A percentile compares a stretch with the other conserved stretches of the same genome.
phyloP scores from a whole-genome alignment of 92 coral and sea anemone species.

The Epizoanthus illoricatus region DNA sequence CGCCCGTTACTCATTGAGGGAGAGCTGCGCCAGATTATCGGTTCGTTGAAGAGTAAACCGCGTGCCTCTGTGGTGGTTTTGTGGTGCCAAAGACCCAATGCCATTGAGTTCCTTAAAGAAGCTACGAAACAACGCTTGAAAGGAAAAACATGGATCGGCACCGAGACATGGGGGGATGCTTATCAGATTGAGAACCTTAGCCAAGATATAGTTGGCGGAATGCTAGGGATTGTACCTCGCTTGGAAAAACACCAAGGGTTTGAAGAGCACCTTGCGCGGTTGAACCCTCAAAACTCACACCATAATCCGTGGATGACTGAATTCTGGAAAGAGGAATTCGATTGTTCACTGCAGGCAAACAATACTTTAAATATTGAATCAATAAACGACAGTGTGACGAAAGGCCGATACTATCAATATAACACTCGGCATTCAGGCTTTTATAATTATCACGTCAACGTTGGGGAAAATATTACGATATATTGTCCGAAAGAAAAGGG shows the following conservation, averaged over 20 bases:
- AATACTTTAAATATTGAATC: background rate
- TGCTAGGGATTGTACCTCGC: constrained; percentile 88
- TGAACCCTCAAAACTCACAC: constrained; percentile 65
- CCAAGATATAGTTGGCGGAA: constrained; percentile 76
- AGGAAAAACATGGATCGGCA: constrained; percentile 94
- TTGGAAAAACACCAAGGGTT: constrained; percentile 58
- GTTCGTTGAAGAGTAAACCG: constrained; percentile 56
- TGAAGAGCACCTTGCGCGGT: constrained; percentile 60
- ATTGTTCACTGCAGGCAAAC: constrained; percentile 38
- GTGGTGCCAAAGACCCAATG: constrained; percentile 93
- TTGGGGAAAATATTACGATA: constrained; percentile 55
- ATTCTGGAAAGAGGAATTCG: constrained; percentile 66
- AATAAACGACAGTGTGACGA: constrained; percentile 1
- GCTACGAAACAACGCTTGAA: constrained; percentile 65
- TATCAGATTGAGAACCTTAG: constrained; percentile 57
- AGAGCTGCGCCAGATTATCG: constrained; percentile 61
- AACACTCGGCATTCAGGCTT: background rate
- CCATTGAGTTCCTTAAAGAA: constrained; percentile 79
- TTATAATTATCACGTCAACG: background rate
- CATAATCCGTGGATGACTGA: constrained; percentile 91
- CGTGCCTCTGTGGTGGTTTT: constrained; percentile 75
- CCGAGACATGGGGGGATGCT: constrained; percentile 98
- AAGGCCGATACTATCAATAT: constrained; percentile 13
- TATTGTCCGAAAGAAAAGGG: constrained; percentile 61
- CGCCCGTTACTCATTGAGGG: constrained; percentile 60